Percentiles rank a stretch among this genome's conserved stretches.
These are phyloP conservation scores for Tragulus kanchil DNA, from an alignment of 2,113 vertebrate species.

Conservation along the genomic window DNA sequence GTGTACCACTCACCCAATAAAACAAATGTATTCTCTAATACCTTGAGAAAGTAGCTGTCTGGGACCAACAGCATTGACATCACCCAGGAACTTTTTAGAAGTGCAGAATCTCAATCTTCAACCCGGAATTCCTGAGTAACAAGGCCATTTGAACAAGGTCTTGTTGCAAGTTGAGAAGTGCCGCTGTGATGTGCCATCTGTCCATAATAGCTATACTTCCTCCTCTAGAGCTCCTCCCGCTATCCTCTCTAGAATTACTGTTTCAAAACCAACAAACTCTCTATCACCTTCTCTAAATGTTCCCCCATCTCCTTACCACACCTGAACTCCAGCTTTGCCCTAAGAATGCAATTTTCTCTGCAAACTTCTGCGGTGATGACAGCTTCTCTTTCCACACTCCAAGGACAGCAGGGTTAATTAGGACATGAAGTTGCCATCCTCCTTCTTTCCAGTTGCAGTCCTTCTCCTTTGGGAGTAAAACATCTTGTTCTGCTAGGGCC, in stretches of 20 bases:
- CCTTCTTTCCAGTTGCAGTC: not conserved
- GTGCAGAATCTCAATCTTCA: not conserved
- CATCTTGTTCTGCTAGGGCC: not conserved
- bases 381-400: not conserved
- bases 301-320: not conserved
- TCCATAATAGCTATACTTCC: not conserved
- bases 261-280: not conserved
- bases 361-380: not conserved
- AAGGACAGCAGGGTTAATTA: not conserved
- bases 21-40: not conserved
- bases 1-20: not conserved
- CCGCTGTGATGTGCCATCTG: not conserved
- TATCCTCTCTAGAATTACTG: not conserved
- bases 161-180: not conserved
- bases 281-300: not conserved
- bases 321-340: not conserved
- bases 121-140: not conserved
- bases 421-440: not conserved
- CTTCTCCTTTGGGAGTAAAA: not conserved
- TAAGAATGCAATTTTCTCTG: not conserved
- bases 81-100: not conserved
- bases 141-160: not conserved
- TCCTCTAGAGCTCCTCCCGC: not conserved
- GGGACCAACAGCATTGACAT: not conserved
- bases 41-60: not conserved